Conservation (phyloP, 1,140 invertebrate genomes). For the Solen grandis region DNA sequence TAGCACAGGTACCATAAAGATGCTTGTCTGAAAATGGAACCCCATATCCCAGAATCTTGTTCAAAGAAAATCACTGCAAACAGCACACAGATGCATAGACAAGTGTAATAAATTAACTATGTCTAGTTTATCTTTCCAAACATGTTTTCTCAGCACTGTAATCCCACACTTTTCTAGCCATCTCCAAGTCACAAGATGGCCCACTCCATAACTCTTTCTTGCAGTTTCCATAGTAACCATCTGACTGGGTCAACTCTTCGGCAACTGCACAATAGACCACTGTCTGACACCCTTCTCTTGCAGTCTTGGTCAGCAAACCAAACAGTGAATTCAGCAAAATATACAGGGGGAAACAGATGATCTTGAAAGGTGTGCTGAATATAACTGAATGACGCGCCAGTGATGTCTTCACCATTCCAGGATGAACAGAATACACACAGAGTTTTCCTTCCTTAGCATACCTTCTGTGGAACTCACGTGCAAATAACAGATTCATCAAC, state of each 20-base stretch:
- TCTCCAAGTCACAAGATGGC: conserved; percentile 77
- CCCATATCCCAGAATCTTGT: no score
- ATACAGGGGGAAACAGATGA: conserved; percentile 84
- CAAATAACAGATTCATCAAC: conserved; percentile 81
- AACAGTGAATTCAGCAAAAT: conserved; percentile 48
- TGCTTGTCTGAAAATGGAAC: no score
- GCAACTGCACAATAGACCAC: conserved; percentile 89
- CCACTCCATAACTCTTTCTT: conserved; percentile 84
- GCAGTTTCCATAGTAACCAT: conserved; percentile 87
- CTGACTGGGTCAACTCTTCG: conserved; percentile 85
- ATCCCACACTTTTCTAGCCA: conserved; percentile 87
- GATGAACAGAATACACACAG: conserved; percentile 74
- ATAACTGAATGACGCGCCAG: conserved; percentile 85
- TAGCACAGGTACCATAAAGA: no score
- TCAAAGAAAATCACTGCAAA: no score
- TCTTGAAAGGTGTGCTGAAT: conserved; percentile 81
- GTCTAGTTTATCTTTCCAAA: conserved; percentile 24
- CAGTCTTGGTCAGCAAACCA: conserved; percentile 70
- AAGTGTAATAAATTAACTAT: no score
- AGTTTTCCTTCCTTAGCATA: conserved; percentile 78
- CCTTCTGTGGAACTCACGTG: conserved; percentile 78
- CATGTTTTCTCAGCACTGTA: conserved; percentile 83
- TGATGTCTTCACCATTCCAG: conserved; percentile 79
- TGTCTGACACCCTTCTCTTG: conserved; percentile 88
- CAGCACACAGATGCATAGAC: no score